These are phyloP conservation scores for Metalampra italica DNA, from an alignment of 2,888 invertebrate species.

Conservation along the genomic window DNA sequence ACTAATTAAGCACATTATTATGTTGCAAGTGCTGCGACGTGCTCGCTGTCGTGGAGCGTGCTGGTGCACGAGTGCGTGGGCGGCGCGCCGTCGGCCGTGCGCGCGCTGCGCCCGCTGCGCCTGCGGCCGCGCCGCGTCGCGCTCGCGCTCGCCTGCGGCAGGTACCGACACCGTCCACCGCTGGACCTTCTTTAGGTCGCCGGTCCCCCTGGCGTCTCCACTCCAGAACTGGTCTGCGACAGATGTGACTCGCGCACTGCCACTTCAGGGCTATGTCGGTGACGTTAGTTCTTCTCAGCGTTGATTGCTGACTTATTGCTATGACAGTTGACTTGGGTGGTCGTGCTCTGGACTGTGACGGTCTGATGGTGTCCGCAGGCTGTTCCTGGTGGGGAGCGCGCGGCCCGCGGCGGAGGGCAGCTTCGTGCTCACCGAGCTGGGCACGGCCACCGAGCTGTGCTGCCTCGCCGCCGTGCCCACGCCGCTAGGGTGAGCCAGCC, in stretches of 20 bases:
- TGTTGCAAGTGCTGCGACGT: constrained; percentile 34
- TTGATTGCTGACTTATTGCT: too few species aligned
- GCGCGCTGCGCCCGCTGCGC: constrained; percentile 83
- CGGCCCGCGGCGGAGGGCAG: constrained; percentile 81
- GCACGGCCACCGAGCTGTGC: constrained; percentile 82
- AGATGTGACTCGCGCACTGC: too few species aligned
- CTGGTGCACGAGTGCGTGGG: constrained; percentile 78
- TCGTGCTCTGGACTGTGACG: too few species aligned
- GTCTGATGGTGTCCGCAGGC: constrained; percentile 38
- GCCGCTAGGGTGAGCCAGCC: constrained; percentile 45
- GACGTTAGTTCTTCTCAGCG: too few species aligned
- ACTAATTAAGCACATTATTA: too few species aligned
- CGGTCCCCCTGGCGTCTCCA: too few species aligned
- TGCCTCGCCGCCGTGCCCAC: constrained; percentile 80
- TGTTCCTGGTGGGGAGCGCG: constrained; percentile 84
- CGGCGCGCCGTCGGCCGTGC: constrained; percentile 81
- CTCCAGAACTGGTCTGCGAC: too few species aligned
- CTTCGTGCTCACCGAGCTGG: constrained; percentile 88
- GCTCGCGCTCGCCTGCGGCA: constrained; percentile 76
- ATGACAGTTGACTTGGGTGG: too few species aligned
- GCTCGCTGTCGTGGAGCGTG: constrained; percentile 47
- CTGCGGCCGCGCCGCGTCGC: constrained; percentile 85
- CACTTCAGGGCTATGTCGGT: too few species aligned
- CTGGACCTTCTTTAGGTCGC: too few species aligned
- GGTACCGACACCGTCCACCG: too few species aligned